phyloP scores from a whole-genome alignment of 2,113 vertebrate species.

The Hippocampus barbouri region DNA sequence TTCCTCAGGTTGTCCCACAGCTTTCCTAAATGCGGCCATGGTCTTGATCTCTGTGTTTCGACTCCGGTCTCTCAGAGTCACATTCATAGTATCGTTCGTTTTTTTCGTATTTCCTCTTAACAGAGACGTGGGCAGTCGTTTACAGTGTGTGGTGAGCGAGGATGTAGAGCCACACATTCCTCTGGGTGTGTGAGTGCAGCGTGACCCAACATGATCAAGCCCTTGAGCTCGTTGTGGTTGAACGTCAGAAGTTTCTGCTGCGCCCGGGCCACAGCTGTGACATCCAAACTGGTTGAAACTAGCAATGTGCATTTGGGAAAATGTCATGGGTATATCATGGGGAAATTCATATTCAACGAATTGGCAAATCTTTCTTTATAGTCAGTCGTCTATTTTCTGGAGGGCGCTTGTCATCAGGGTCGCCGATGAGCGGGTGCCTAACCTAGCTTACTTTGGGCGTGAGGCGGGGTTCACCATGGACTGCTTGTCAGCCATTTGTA shows the following conservation, averaged over 20 bases:
- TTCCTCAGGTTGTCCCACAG: neutral
- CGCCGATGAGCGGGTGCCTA: too few relatives aligned
- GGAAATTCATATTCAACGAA: too few relatives aligned
- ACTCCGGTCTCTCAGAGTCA: neutral
- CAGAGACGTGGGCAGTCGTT: conserved; percentile 19
- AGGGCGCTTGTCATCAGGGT: too few relatives aligned
- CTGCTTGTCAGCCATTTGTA: too few relatives aligned
- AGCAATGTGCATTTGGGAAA: neutral
- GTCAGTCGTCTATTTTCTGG: too few relatives aligned
- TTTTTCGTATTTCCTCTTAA: neutral
- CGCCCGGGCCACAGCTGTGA: neutral
- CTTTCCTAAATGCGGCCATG: neutral
- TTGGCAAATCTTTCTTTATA: too few relatives aligned
- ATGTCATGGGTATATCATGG: neutral
- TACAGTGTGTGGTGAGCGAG: conserved; percentile 3
- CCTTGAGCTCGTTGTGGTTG: conserved; percentile 5
- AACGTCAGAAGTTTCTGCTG: conserved; percentile 12
- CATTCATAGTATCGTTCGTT: neutral
- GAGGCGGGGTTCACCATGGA: too few relatives aligned
- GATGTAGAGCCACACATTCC: conserved; percentile 20
- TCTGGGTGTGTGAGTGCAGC: conserved; percentile 24
- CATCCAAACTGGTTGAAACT: neutral
- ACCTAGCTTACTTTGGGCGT: too few relatives aligned
- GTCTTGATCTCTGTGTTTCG: neutral
- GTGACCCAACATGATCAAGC: conserved; percentile 28